Evolutionary conservation across 2,888 invertebrate genomes (phyloP).

Genomic region (Orchesellides sinensis): DNA sequence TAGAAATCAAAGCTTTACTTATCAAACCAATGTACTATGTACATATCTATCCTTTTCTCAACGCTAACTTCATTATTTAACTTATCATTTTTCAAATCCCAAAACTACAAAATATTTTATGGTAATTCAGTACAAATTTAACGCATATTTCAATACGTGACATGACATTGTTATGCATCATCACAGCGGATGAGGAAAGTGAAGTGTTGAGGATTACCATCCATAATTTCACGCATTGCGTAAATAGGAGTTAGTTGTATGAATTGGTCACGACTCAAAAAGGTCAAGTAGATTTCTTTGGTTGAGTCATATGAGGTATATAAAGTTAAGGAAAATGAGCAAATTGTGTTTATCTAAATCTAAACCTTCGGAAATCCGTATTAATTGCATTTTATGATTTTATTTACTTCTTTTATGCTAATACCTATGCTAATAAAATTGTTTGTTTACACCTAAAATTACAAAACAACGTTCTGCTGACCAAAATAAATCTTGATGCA

Average conservation of each 20-base stretch:
- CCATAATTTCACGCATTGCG: too few relatives aligned
- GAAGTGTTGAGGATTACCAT: neutral
- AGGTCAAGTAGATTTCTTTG: too few relatives aligned
- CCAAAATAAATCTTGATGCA: constrained; percentile 22
- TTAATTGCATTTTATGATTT: too few relatives aligned
- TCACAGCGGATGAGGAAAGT: neutral
- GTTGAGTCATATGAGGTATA: too few relatives aligned
- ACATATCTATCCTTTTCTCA: neutral
- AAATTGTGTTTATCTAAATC: neutral
- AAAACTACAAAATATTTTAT: neutral
- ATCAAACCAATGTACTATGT: neutral
- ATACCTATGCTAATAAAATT: too few relatives aligned
- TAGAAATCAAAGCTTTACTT: neutral
- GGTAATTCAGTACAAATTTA: neutral
- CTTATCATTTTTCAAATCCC: neutral
- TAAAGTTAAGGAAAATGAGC: neutral
- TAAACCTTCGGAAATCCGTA: too few relatives aligned
- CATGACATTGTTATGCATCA: neutral
- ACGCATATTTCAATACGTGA: neutral
- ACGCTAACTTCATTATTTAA: neutral
- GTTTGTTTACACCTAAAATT: neutral
- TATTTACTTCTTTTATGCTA: too few relatives aligned
- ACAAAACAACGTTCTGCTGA: neutral
- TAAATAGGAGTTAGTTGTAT: too few relatives aligned
- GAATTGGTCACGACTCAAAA: too few relatives aligned